Evolutionary conservation across 1,140 invertebrate genomes (phyloP), one percentile per base, ranked within the genome.

Genomic region (Ptiloglossa arizonensis): DNA sequence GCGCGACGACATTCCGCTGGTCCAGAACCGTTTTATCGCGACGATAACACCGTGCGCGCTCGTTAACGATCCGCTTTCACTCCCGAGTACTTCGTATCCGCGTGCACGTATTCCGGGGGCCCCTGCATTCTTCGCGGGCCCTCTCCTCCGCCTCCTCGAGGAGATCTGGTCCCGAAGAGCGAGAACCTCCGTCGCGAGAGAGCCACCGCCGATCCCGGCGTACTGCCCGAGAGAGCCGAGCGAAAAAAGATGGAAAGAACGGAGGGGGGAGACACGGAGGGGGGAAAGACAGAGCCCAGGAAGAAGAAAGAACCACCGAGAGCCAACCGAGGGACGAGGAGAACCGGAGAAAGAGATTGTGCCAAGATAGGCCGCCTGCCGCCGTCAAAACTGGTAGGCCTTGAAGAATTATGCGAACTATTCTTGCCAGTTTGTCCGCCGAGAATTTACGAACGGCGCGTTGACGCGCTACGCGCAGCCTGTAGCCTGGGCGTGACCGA

Each of bases 321-420:
- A 54, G 71, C 32, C 41, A 41, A 35, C 44, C 72, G 44, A 22
- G 41, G 27, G 60, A 29, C 27, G 48, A 41, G 81, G 62, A 72
- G 72, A 77, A 75, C 71, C 75, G 67, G 79, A 78, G 87, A 89
- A 80, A 88, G 85, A 91, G 90, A 91, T 92, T 91, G 90, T 89
- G 90, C 87, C 86, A 89, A 92, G 91, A 92, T 92, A 92, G 87
- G 87, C 86, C 50, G 80, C 77, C 77, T 84, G 85, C 83, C 86
- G 89, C 88, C 90, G 89, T 92, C 92, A 91, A 91, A 92, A 93
- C 90, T 91, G 91, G 92, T 93, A 92, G 92, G 88, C 92, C 92
- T 93, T 93, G 91, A 91, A 87, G 80, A 91, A 93, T 93, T 91
- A 92, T 93, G 90, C 89, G 90, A 92, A 91, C 90, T 92, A 92